Evolutionary conservation across 2,888 invertebrate genomes (phyloP), one percentile per base, ranked within the genome.

Genomic region (Clanis bilineata): DNA sequence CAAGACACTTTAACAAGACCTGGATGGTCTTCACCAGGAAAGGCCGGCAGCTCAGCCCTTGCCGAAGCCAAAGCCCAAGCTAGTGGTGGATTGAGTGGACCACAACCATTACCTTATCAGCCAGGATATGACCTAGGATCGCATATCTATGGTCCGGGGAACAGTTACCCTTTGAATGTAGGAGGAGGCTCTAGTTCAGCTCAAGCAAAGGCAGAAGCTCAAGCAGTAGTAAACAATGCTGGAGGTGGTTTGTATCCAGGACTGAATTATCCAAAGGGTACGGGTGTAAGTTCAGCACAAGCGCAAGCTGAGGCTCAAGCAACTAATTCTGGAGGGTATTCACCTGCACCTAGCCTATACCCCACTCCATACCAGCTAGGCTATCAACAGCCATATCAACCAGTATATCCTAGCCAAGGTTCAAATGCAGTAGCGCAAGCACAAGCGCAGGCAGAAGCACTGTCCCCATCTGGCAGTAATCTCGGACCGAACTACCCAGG

Each of bases 121-220:
- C n/a, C n/a, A n/a, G n/a, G n/a, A n/a, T n/a, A n/a, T n/a, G n/a
- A 3, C 5, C 4, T 32, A 32, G 51, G 15, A 10, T 18, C 28
- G 6, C 6, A n/a, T 32, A 18, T 10, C 1, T 58, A 36, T 23
- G 38, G 18, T 28, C 39, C 38, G 3, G 47, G 51, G 15, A 47
- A 58, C 21, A 47, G 38, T 6, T 51, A 51, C 10, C 58, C 51
- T 38, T 51, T 39, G 32, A 18, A 7, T 12, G 4, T 22, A 9
- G 15, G 36, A 6, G 10, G 7, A 18, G 39, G 23, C 2, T 39
- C 51, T 21, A 21, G 39, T 12, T 51, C 58, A 10, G 10, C 51
- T 39, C 58, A 58, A 18, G 51, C 51, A n/a, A 47, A 51, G 21
- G 39, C 51, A 3, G 51, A 58, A 51, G 57, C 25, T 18, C 58